These are phyloP conservation scores for Chelon labrosus DNA, from an alignment of 2,797 vertebrate species.

Conservation along the genomic window DNA sequence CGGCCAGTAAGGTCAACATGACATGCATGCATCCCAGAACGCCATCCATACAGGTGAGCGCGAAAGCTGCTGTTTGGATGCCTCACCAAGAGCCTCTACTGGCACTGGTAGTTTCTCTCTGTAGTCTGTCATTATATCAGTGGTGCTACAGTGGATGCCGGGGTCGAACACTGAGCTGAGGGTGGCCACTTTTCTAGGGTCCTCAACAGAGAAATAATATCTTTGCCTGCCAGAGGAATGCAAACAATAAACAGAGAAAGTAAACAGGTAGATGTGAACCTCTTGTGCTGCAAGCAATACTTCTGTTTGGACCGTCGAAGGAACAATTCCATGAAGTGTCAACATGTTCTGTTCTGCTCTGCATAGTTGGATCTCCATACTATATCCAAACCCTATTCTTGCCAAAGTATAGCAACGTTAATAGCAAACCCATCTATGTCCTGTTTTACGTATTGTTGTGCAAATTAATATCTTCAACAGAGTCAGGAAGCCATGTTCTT, in stretches of 20 bases:
- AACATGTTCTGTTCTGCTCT: conserved; percentile 52
- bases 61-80: conserved; percentile 64
- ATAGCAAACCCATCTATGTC: conserved; percentile 2
- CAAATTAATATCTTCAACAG: conserved; percentile 22
- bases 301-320: conserved; percentile 47
- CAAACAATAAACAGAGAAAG: conserved; percentile 80
- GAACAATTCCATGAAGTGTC: conserved; percentile 65
- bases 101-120: conserved; percentile 65
- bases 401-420: conserved; percentile 13
- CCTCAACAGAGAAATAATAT: conserved; percentile 77
- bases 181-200: conserved; percentile 73
- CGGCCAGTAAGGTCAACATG: conserved; percentile 77
- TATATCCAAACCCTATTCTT: conserved; percentile 14
- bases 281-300: conserved; percentile 71
- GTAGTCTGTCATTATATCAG: conserved; percentile 74
- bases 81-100: conserved; percentile 71
- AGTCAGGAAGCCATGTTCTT: conserved; percentile 12
- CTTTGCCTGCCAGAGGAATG: conserved; percentile 76
- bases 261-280: conserved; percentile 74
- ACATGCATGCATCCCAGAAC: conserved; percentile 71
- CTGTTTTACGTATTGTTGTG: conserved; percentile 17
- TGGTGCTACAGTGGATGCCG: conserved; percentile 53
- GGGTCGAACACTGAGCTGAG: conserved; percentile 64
- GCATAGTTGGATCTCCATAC: conserved; percentile 9
- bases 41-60: conserved; percentile 61